phyloP scores from a whole-genome alignment of 2,797 vertebrate species.

The Macropus fuliginosus region DNA sequence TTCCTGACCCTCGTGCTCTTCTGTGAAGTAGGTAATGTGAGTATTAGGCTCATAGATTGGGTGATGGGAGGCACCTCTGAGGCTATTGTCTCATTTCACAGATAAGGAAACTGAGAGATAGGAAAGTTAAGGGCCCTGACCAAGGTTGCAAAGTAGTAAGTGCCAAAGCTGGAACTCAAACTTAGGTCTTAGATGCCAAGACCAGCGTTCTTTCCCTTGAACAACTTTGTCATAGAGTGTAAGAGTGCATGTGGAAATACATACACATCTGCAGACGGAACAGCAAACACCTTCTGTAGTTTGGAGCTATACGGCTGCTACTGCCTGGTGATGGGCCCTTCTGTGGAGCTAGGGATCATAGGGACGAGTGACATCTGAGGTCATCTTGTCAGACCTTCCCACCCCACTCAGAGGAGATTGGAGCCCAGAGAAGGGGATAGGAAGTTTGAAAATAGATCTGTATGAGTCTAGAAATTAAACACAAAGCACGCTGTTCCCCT shows the following conservation, averaged over 20 bases:
- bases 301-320: rapidly evolving
- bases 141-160: not conserved
- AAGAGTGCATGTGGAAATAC: not conserved
- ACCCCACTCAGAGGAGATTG: not conserved
- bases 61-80: not conserved
- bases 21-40: not conserved
- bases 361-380: not conserved
- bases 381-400: not conserved
- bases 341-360: not conserved
- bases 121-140: not conserved
- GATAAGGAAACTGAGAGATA: not conserved
- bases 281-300: not conserved
- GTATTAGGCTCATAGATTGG: not conserved
- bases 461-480: rapidly evolving
- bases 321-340: not conserved
- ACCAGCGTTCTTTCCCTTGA: not conserved
- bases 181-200: not conserved
- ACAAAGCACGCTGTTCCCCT: rapidly evolving
- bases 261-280: no score
- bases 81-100: not conserved
- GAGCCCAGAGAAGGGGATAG: not conserved
- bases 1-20: not conserved
- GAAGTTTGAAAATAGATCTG: not conserved
- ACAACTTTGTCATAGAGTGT: not conserved
- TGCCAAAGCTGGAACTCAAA: not conserved